Evolutionary conservation across 2,113 vertebrate genomes (phyloP).

Genomic region (Crotophaga sulcirostris): DNA sequence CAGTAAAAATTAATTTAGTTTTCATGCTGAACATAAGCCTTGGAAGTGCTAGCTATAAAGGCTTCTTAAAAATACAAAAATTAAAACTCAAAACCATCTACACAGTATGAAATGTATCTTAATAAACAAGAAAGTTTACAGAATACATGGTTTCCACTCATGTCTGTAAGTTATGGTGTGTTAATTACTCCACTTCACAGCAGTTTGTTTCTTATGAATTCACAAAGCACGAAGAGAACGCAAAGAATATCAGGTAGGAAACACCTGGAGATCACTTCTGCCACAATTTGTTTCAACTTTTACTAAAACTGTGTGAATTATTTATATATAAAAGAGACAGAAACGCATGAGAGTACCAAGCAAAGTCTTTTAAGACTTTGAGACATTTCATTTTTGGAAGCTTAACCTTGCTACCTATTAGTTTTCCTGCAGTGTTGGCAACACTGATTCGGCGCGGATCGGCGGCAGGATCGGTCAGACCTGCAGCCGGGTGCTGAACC

Average conservation of each 20-base stretch:
- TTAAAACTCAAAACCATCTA: not conserved
- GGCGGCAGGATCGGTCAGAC: too few relatives aligned
- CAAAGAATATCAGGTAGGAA: conserved; percentile 22
- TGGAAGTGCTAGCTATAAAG: not conserved
- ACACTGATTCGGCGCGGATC: too few relatives aligned
- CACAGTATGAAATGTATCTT: not conserved
- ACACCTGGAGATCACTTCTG: conserved; percentile 29
- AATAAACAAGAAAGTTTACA: not conserved
- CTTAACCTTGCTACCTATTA: not conserved
- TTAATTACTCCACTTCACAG: conserved; percentile 4
- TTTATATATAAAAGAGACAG: not conserved
- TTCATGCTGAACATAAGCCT: not conserved
- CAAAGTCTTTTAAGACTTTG: not conserved
- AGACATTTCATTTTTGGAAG: not conserved
- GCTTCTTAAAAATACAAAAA: not conserved
- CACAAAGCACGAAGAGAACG: conserved; percentile 41
- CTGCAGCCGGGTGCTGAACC: too few relatives aligned
- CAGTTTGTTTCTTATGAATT: not conserved
- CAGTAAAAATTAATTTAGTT: not conserved
- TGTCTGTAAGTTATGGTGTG: conserved; percentile 10
- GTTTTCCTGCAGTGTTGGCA: not conserved
- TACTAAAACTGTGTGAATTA: not conserved
- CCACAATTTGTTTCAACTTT: conserved; percentile 22
- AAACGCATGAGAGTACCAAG: not conserved
- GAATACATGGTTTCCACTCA: not conserved